Percentiles rank a stretch among this genome's conserved stretches.
These are phyloP conservation scores for Brenthis hecate DNA, from an alignment of 2,888 invertebrate genomes.

Conservation along the genomic window DNA sequence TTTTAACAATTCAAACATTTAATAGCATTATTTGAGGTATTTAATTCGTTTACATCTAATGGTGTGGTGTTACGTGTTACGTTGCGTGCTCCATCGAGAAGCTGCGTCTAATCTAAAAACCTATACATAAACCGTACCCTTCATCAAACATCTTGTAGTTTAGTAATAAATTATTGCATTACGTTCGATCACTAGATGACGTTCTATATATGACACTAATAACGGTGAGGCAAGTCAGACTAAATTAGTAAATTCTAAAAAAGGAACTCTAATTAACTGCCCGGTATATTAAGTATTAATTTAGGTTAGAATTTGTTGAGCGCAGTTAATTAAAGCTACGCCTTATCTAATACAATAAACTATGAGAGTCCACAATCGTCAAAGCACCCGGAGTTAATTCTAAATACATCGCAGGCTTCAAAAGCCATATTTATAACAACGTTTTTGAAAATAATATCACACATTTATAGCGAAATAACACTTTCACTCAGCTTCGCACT, in stretches of 20 bases:
- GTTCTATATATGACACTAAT: conserved; percentile 51
- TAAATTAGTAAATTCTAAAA: conserved; percentile 77
- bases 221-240: conserved; percentile 67
- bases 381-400: conserved; percentile 81
- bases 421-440: conserved; percentile 71
- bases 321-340: conserved; percentile 41
- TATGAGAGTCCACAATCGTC: conserved; percentile 81
- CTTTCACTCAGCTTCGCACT: conserved; percentile 64
- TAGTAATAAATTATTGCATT: conserved; percentile 57
- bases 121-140: conserved; percentile 37
- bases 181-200: conserved; percentile 52
- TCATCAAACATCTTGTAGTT: conserved; percentile 75
- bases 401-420: conserved; percentile 80
- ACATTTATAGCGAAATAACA: conserved; percentile 76
- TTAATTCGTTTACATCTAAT: conserved; percentile 40
- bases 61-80: conserved; percentile 35
- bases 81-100: conserved; percentile 43
- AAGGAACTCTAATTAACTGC: conserved; percentile 64
- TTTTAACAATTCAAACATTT: conserved; percentile 27
- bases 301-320: conserved; percentile 28
- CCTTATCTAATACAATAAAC: conserved; percentile 74
- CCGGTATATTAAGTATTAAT: conserved; percentile 34
- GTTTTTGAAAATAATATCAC: conserved; percentile 78
- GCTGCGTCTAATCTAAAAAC: conserved; percentile 37
- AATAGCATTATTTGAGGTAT: conserved; percentile 46